Conservation (phyloP, 2,888 invertebrate species). For the Drosophila hawaiiensis region DNA sequence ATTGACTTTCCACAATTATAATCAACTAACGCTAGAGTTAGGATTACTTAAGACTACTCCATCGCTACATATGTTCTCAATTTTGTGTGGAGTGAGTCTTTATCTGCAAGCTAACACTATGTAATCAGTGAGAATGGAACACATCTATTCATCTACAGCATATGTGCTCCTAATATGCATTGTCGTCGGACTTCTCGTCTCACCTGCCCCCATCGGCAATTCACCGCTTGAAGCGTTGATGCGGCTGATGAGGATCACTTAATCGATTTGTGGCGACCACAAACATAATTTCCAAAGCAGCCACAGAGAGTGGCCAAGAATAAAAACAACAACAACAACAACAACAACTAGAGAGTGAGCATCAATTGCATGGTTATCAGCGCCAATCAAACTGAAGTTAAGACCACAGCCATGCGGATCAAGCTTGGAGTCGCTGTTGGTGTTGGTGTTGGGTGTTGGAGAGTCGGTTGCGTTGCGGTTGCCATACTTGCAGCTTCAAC, state of each 20-base stretch:
- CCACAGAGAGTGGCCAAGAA: neutral
- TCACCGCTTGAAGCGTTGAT: slow-evolving; percentile 19
- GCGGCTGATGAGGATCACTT: slow-evolving; percentile 74
- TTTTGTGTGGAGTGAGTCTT: neutral
- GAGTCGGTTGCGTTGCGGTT: slow-evolving; percentile 2
- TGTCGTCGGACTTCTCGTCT: neutral
- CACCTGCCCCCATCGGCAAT: slow-evolving; percentile 12
- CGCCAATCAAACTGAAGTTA: slow-evolving; percentile 77
- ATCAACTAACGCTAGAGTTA: neutral
- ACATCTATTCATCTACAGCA: neutral
- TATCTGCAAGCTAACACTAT: neutral
- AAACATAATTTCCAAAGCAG: slow-evolving; percentile 68
- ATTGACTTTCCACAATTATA: neutral
- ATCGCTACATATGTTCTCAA: neutral
- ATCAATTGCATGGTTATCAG: slow-evolving; percentile 79
- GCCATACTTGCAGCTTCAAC: slow-evolving; percentile 13
- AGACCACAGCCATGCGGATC: slow-evolving; percentile 43
- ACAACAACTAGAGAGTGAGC: slow-evolving; percentile 40
- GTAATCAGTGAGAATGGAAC: slow-evolving; percentile 28
- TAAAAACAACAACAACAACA: slow-evolving; percentile 29
- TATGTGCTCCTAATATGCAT: slow-evolving; percentile 1
- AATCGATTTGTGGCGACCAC: slow-evolving; percentile 78
- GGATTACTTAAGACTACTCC: neutral
- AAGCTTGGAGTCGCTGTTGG: slow-evolving; percentile 7
- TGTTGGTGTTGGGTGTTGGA: neutral